Evolutionary conservation across 2,797 vertebrate species (phyloP).

Genomic region (Danio jaintianensis): DNA sequence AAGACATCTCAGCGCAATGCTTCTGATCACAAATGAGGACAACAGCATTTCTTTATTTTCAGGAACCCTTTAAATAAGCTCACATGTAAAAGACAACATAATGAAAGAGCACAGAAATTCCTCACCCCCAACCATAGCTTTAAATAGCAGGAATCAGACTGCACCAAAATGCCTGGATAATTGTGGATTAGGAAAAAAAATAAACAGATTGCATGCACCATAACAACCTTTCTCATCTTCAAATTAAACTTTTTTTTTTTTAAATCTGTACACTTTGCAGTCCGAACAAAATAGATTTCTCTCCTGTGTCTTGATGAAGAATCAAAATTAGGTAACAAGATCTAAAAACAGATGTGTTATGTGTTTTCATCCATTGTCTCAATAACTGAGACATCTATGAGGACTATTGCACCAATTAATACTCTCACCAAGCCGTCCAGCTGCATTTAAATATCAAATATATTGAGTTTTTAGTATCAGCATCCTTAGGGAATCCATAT

Average conservation of each 20-base stretch:
- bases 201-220: constrained; percentile 26
- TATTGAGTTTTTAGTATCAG: not conserved
- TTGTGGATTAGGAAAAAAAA: not conserved
- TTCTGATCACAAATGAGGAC: not conserved
- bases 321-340: not conserved
- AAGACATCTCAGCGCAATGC: not conserved
- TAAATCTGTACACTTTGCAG: constrained; percentile 16
- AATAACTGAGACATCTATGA: not conserved
- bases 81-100: constrained; percentile 54
- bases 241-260: constrained; percentile 28
- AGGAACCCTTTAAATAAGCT: constrained; percentile 62
- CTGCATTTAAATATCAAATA: not conserved
- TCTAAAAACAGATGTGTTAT: constrained; percentile 25
- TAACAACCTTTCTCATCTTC: constrained; percentile 16
- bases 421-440: not conserved
- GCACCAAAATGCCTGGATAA: constrained; percentile 35
- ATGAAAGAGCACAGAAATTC: constrained; percentile 33
- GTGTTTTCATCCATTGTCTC: not conserved
- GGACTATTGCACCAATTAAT: not conserved
- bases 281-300: not conserved
- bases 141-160: constrained; percentile 33
- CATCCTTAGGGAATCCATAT: not conserved
- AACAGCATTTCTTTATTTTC: constrained; percentile 44
- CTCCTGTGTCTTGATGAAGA: not conserved
- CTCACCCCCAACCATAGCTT: constrained; percentile 39